phyloP scores from a whole-genome alignment of 30 jellyfish, hydroid and myxozoan genomes.

The Aurelia aurita region DNA sequence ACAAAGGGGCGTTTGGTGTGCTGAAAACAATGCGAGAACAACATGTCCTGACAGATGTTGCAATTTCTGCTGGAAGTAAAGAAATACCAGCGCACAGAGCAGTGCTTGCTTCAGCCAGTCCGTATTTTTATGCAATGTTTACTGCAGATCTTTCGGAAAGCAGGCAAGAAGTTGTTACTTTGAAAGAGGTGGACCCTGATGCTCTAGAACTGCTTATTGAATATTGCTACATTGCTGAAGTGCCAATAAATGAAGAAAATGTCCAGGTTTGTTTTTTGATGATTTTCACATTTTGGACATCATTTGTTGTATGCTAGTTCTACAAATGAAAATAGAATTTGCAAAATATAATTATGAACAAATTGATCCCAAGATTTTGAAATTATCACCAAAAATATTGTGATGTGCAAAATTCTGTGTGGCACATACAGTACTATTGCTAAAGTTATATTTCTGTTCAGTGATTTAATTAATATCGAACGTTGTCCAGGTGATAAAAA shows the following conservation, averaged over 20 bases:
- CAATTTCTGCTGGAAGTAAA: conserved; percentile 79
- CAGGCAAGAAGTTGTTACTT: conserved; percentile 77
- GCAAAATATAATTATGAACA: too few relatives aligned
- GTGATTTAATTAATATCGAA: too few relatives aligned
- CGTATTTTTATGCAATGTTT: conserved; percentile 97
- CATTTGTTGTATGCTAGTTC: too few relatives aligned
- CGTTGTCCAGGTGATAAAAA: too few relatives aligned
- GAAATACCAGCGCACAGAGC: conserved; percentile 89
- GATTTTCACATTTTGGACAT: too few relatives aligned
- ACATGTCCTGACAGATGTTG: conserved; percentile 82
- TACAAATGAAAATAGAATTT: too few relatives aligned
- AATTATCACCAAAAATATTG: too few relatives aligned
- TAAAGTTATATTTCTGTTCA: too few relatives aligned
- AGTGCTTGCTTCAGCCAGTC: conserved; percentile 92
- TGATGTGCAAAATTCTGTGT: too few relatives aligned
- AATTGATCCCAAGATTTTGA: too few relatives aligned
- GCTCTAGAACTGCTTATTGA: conserved; percentile 91
- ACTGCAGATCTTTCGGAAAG: conserved; percentile 98
- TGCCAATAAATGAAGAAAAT: conserved; percentile 93
- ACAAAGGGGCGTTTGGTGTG: conserved; percentile 66
- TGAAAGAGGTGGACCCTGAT: conserved; percentile 88
- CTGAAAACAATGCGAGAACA: conserved; percentile 83
- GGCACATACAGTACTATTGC: too few relatives aligned
- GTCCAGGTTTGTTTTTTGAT: conserved; percentile 78
- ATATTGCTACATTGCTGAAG: conserved; percentile 96